Percentiles rank a stretch among this genome's conserved stretches.
Conservation (phyloP, 2,888 invertebrate species). For the Drosophila birchii region DNA sequence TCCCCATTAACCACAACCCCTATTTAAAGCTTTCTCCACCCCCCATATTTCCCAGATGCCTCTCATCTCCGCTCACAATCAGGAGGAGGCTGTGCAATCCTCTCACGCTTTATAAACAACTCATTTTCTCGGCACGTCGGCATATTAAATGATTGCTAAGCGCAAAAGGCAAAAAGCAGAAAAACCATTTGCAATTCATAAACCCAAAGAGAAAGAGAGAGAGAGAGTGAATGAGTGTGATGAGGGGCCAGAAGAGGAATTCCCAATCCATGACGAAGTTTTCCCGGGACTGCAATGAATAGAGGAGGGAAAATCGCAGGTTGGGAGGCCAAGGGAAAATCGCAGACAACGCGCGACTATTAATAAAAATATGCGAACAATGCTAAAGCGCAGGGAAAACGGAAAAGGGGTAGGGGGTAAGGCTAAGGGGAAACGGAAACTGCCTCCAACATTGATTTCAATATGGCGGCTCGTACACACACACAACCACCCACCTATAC, state of each 20-base stretch:
- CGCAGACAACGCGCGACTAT: conserved; percentile 72
- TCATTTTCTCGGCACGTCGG: conserved; percentile 67
- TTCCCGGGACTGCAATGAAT: conserved; percentile 55
- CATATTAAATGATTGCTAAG: conserved; percentile 71
- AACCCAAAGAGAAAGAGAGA: conserved; percentile 29
- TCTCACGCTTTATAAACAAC: conserved; percentile 65
- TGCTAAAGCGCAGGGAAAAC: conserved; percentile 50
- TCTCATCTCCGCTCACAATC: conserved; percentile 7
- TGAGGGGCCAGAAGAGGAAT: conserved; percentile 11
- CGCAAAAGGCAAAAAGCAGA: conserved; percentile 61
- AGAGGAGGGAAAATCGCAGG: not conserved
- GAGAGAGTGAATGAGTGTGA: not conserved
- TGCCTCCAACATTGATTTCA: conserved; percentile 66
- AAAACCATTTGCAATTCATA: conserved; percentile 72
- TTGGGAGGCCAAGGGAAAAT: conserved; percentile 55
- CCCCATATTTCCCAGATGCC: conserved; percentile 1
- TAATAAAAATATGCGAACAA: conserved; percentile 74
- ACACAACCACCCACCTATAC: conserved; percentile 12
- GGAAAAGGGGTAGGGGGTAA: conserved; percentile 7
- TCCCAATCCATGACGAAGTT: conserved; percentile 66
- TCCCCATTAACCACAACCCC: conserved; percentile 4
- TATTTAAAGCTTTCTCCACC: not conserved
- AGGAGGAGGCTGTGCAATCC: conserved; percentile 46
- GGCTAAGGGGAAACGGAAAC: conserved; percentile 18
- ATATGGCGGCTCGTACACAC: conserved; percentile 54